phyloP scores from a whole-genome alignment of 2,888 invertebrate genomes.

The Drosophila barbarae region DNA sequence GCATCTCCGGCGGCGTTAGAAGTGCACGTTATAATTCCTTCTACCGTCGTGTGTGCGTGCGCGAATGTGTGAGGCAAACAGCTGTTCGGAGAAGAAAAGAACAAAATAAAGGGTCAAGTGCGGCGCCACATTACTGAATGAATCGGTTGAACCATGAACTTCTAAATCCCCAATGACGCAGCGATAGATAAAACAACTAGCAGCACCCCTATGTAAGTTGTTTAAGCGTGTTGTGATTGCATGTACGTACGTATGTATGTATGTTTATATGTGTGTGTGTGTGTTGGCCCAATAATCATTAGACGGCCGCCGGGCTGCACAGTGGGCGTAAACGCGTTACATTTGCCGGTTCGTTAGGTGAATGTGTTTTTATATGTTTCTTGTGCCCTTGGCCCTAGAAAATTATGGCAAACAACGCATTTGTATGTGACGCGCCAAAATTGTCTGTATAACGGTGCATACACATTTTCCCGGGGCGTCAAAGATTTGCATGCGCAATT shows the following conservation, averaged over 20 bases:
- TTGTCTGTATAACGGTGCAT: conserved; percentile 37
- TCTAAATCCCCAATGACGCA: conserved; percentile 20
- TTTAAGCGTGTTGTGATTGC: conserved; percentile 8
- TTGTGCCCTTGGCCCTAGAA: conserved; percentile 4
- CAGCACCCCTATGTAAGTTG: conserved; percentile 1
- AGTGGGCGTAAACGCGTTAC: conserved; percentile 12
- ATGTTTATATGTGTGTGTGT: too few species aligned
- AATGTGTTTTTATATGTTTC: neutral
- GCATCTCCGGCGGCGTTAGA: conserved; percentile 31
- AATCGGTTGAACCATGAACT: conserved; percentile 17
- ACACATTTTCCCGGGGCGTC: conserved; percentile 27
- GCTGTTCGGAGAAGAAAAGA: conserved; percentile 21
- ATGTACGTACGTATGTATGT: neutral
- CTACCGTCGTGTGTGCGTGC: conserved; percentile 2
- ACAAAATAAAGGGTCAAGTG: conserved; percentile 9
- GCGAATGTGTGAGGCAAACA: conserved; percentile 10
- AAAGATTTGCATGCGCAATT: conserved; percentile 30
- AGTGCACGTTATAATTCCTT: conserved; percentile 3
- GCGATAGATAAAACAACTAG: conserved; percentile 19
- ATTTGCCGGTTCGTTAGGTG: conserved; percentile 15
- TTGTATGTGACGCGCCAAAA: conserved; percentile 11
- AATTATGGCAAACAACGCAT: neutral
- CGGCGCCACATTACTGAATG: neutral
- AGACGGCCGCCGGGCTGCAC: conserved; percentile 13
- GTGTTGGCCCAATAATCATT: conserved; percentile 19